Evolutionary conservation across 2,888 invertebrate species (phyloP).

Genomic region (Drosophila colorata): DNA sequence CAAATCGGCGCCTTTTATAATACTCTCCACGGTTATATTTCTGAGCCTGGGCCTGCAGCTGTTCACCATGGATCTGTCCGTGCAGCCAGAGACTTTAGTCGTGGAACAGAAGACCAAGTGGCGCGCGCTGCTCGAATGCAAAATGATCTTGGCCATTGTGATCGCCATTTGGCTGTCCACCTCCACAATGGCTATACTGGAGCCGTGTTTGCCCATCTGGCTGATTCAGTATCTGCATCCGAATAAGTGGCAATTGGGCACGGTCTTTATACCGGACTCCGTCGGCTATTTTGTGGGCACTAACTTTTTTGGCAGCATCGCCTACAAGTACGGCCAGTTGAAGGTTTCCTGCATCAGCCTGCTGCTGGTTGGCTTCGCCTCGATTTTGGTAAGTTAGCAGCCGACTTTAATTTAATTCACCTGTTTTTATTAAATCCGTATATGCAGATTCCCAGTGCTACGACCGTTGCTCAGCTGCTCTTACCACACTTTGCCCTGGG

Average conservation of each 20-base stretch:
- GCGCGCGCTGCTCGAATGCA: constrained; percentile 87
- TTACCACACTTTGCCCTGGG: constrained; percentile 93
- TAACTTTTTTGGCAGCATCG: constrained; percentile 90
- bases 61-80: constrained; percentile 82
- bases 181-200: constrained; percentile 92
- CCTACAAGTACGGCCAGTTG: constrained; percentile 89
- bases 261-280: constrained; percentile 94
- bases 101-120: constrained; percentile 85
- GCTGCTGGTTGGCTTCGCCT: constrained; percentile 88
- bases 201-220: constrained; percentile 94
- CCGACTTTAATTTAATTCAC: no score
- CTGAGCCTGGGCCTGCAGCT: constrained; percentile 86
- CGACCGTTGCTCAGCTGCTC: constrained; percentile 88
- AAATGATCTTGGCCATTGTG: constrained; percentile 88
- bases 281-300: constrained; percentile 93
- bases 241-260: constrained; percentile 90
- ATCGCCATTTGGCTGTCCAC: constrained; percentile 92
- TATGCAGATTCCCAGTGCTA: constrained; percentile 88
- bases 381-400: constrained; percentile 86
- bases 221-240: constrained; percentile 86
- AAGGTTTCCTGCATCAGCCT: constrained; percentile 88
- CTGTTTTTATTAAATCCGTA: background rate
- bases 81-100: constrained; percentile 79
- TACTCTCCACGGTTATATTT: constrained; percentile 88
- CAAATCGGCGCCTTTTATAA: constrained; percentile 90